Conservation (phyloP, 2,797 vertebrate species). For the Macroramphosus scolopax region DNA sequence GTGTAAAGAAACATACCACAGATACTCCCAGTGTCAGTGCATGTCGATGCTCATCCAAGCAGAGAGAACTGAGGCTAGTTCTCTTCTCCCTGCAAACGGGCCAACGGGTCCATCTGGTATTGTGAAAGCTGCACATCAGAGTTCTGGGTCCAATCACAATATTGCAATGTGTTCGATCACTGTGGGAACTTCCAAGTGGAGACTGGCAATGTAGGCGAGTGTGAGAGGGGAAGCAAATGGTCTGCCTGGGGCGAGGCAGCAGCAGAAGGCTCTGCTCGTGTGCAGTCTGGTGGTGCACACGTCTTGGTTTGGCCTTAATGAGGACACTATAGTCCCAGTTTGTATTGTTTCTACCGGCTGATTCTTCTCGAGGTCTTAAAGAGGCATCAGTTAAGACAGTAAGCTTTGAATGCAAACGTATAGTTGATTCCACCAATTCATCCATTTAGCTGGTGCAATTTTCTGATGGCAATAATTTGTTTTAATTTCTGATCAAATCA, state of each 20-base stretch:
- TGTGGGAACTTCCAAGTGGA: slow-evolving; percentile 27
- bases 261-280: slow-evolving; percentile 63
- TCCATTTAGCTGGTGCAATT: too few relatives aligned
- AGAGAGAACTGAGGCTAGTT: too few relatives aligned
- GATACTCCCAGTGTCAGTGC: too few relatives aligned
- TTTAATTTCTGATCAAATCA: too few relatives aligned
- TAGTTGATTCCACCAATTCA: too few relatives aligned
- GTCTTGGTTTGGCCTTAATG: slow-evolving; percentile 46
- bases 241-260: slow-evolving; percentile 49
- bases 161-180: slow-evolving; percentile 27
- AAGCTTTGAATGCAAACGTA: too few relatives aligned
- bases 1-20: too few relatives aligned
- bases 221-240: slow-evolving; percentile 55
- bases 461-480: too few relatives aligned
- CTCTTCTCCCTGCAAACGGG: too few relatives aligned
- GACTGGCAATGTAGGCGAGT: slow-evolving; percentile 30
- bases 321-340: slow-evolving; percentile 50
- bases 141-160: slow-evolving; percentile 32
- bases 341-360: slow-evolving; percentile 44
- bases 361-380: slow-evolving; percentile 42
- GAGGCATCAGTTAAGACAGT: neutral
- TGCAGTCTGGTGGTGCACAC: slow-evolving; percentile 53
- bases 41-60: too few relatives aligned
- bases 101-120: slow-evolving; percentile 39
- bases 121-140: slow-evolving; percentile 32